Base-by-base conservation (phyloP, 2,113 vertebrate species). In the Malaclemys terrapin region DNA sequence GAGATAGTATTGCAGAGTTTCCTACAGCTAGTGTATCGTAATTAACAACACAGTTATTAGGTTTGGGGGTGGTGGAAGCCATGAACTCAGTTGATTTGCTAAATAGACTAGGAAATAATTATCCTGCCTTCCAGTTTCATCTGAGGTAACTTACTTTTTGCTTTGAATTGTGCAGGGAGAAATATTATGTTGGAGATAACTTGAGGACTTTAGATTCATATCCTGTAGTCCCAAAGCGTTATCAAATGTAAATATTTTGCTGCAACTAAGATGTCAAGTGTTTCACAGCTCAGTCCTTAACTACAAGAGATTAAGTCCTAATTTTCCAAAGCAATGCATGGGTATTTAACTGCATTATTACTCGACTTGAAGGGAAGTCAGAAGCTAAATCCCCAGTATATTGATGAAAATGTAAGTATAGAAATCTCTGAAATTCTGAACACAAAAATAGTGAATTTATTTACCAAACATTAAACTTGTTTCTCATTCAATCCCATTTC, bases 241-340 rank as follows among this genome's bases (percentile, higher is more conserved):
- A n/a, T 79, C 93, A 91, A 88, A 85, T 91, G 47, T 52, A 10
- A 85, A 19, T 59, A 69, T 59, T 89, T 91, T 45, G 14, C 75
- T 78, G 27, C 38, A 85, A 25, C 84, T 91, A 31, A 88, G 72
- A 87, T 75, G 10, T 9, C 59, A 90, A 12, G 5, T 92, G 31
- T 94, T 94, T 95, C 52, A 87, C 38, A 85, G 47, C n/a, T 92
- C 24, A 59, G 5, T 84, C 94, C 93, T 93, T 94, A 94, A 89
- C 85, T 69, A 59, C 19, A 49, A 31, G 27, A 69, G 27, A 3
- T 81, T 91, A 93, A 57, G 10, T 0, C 2, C 9, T 93, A 87
- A n/a, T 89, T 80, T 93, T 90, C 24, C 14, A 91, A 91, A 87
- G 78, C 27, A 83, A 59, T 81, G 7, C 38, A 75, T 81, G 57